phyloP scores from a whole-genome alignment of 2,888 invertebrate genomes.

The Amiota mariae region DNA sequence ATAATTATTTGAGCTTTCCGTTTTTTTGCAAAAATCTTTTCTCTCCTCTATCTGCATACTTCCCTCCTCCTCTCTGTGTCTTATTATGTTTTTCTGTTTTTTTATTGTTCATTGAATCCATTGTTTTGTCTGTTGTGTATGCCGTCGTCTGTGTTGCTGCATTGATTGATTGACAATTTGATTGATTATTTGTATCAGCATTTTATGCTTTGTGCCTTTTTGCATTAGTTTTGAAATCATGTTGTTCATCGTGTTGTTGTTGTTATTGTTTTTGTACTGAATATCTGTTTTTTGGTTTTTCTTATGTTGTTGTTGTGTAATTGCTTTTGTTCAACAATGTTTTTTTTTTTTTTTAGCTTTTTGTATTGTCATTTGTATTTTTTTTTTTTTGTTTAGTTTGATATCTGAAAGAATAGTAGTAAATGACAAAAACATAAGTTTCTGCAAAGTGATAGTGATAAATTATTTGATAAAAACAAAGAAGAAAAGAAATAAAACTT shows the following conservation, averaged over 20 bases:
- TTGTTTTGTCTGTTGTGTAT: slow-evolving; percentile 23
- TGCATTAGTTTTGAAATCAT: slow-evolving; percentile 27
- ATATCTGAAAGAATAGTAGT: too few species aligned
- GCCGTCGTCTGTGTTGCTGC: slow-evolving; percentile 36
- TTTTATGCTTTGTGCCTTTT: slow-evolving; percentile 50
- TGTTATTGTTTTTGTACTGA: background rate
- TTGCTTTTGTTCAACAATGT: too few species aligned
- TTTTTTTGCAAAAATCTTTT: background rate
- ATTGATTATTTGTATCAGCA: slow-evolving; percentile 56
- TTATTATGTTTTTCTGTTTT: background rate
- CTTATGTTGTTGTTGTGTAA: too few species aligned
- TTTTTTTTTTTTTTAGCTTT: too few species aligned
- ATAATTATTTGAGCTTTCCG: background rate
- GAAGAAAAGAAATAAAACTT: background rate
- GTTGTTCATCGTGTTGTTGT: background rate
- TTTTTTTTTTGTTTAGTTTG: background rate
- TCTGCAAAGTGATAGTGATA: too few species aligned
- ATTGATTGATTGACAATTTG: slow-evolving; percentile 66
- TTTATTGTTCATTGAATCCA: slow-evolving; percentile 41
- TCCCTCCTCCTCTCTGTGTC: background rate
- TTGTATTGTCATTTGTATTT: slow-evolving; percentile 13
- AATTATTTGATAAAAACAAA: too few species aligned
- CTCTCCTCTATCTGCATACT: background rate
- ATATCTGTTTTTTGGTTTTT: slow-evolving; percentile 1
- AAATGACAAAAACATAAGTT: too few species aligned